These are phyloP conservation scores for Pogona vitticeps DNA, from an alignment of 2,113 vertebrate genomes.

Conservation along the genomic window DNA sequence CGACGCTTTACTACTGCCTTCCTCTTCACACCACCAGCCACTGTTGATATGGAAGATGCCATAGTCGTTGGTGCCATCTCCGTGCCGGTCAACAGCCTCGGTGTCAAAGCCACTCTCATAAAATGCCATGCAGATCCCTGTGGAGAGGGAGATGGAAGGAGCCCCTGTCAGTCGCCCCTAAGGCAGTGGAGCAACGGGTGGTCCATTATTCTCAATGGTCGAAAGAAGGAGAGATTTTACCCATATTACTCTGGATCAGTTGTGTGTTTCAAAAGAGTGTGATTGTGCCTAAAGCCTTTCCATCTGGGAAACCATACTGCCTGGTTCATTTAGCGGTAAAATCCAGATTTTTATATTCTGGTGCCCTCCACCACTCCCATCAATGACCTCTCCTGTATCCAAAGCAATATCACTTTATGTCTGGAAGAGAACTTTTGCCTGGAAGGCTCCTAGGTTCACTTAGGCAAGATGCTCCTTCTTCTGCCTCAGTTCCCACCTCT, in stretches of 20 bases:
- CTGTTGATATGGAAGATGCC: constrained; percentile 73
- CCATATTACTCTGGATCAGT: background rate
- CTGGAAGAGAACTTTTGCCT: too few relatives aligned
- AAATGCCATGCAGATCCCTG: constrained; percentile 65
- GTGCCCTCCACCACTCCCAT: too few relatives aligned
- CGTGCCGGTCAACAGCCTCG: constrained; percentile 37
- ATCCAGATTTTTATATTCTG: too few relatives aligned
- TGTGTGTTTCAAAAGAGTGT: background rate
- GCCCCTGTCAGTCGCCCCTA: too few relatives aligned
- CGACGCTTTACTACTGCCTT: background rate
- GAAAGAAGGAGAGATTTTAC: background rate
- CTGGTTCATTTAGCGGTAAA: background rate
- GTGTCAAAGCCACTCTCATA: constrained; percentile 54
- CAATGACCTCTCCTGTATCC: too few relatives aligned
- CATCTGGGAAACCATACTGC: background rate
- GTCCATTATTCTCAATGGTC: background rate
- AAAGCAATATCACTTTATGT: too few relatives aligned
- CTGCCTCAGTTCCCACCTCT: too few relatives aligned
- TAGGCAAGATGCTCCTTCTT: too few relatives aligned
- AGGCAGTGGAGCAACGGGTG: too few relatives aligned
- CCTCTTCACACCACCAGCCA: constrained; percentile 55
- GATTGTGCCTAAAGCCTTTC: background rate
- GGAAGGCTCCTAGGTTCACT: too few relatives aligned
- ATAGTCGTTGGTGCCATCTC: background rate
- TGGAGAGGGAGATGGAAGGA: background rate